Percentiles rank a stretch among this genome's conserved stretches.
phyloP scores from a whole-genome alignment of 2,888 invertebrate species.

The Ophioninae sp. region DNA sequence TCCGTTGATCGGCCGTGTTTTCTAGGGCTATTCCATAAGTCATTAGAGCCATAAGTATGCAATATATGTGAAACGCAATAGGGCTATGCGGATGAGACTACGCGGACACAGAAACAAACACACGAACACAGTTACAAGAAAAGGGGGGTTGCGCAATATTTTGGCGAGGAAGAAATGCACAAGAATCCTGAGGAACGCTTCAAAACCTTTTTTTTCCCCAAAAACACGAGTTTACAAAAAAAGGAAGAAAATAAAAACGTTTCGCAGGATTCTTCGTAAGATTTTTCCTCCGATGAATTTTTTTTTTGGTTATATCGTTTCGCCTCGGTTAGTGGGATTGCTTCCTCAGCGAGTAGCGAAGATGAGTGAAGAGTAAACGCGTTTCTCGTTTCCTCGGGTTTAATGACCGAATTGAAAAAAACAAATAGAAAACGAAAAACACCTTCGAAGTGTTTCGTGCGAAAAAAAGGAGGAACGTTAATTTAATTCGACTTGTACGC shows the following conservation, averaged over 20 bases:
- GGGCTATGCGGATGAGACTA: conserved; percentile 53
- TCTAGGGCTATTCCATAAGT: conserved; percentile 70
- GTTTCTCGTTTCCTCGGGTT: background rate
- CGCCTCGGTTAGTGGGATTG: background rate
- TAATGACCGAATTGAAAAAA: background rate
- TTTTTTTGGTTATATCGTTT: background rate
- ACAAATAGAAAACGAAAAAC: background rate
- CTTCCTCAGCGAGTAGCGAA: background rate
- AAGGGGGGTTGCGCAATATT: background rate
- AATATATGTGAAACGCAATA: conserved; percentile 77
- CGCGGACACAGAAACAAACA: conserved; percentile 11
- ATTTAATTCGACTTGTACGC: background rate
- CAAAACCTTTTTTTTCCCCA: background rate
- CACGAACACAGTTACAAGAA: conserved; percentile 10
- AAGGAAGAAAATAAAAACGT: background rate
- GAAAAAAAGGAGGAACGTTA: background rate
- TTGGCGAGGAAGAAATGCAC: background rate
- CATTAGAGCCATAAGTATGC: conserved; percentile 77
- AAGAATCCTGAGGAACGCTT: background rate
- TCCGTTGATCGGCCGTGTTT: conserved; percentile 48
- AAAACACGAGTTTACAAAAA: background rate
- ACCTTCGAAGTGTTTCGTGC: background rate
- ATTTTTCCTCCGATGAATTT: background rate
- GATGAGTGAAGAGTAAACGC: conserved; percentile 22
- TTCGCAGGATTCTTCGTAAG: background rate